Conservation (phyloP, 2,888 invertebrate species). For the Cancer borealis region DNA sequence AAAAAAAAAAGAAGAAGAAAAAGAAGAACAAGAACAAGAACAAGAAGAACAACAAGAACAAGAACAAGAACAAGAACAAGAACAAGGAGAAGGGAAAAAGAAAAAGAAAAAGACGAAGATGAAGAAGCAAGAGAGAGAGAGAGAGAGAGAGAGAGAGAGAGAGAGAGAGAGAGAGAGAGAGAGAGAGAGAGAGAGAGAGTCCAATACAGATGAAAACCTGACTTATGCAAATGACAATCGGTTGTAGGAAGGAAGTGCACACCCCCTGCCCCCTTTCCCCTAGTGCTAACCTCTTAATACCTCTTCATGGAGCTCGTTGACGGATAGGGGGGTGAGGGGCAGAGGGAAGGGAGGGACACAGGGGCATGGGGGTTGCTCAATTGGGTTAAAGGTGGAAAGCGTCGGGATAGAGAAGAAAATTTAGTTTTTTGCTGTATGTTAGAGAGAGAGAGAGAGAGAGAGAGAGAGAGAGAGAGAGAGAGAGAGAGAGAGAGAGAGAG, state of each 20-base stretch:
- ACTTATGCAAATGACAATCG: background rate
- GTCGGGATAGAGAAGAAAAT: no score
- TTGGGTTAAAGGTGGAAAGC: no score
- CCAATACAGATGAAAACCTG: conserved; percentile 7
- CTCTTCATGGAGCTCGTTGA: background rate
- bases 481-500: no score
- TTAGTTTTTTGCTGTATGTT: no score
- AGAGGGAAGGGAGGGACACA: no score
- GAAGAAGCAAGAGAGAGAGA: background rate
- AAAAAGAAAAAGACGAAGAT: background rate
- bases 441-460: no score
- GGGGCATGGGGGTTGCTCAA: no score
- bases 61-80: background rate
- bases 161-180: conserved; percentile 27
- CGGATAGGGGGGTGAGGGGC: background rate
- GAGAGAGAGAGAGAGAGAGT: background rate
- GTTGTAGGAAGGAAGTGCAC: background rate
- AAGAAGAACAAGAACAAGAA: background rate
- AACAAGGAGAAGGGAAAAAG: no score
- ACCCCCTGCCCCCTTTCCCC: background rate
- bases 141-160: background rate
- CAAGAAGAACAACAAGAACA: no score
- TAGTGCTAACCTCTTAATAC: background rate
- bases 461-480: no score
- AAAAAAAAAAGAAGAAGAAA: background rate